These are phyloP conservation scores for Murina feae DNA, from an alignment of 2,113 vertebrate species.

Conservation along the genomic window DNA sequence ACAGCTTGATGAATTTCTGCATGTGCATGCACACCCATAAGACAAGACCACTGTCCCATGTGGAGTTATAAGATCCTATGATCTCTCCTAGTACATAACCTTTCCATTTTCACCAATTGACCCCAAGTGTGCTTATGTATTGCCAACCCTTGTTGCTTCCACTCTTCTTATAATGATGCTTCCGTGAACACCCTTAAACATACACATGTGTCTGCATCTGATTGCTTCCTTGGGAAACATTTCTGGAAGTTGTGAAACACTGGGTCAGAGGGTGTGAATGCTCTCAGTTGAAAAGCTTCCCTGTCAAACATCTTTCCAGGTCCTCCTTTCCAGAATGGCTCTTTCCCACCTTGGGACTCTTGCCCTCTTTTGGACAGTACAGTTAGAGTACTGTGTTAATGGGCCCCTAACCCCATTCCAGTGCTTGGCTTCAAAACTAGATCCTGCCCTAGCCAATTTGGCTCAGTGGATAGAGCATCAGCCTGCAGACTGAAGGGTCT, in stretches of 20 bases:
- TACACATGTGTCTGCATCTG: background rate
- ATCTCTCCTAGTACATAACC: background rate
- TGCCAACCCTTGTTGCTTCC: background rate
- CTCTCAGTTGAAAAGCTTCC: background rate
- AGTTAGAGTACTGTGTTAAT: background rate
- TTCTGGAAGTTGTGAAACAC: background rate
- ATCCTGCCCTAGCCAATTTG: too few relatives aligned
- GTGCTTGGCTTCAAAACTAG: background rate
- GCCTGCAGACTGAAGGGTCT: too few relatives aligned
- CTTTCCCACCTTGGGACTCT: background rate
- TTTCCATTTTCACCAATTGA: background rate
- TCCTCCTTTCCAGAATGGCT: background rate
- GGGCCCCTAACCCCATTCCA: background rate
- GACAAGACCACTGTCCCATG: background rate
- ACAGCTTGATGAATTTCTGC: background rate
- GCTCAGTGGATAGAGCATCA: too few relatives aligned
- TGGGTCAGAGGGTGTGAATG: background rate
- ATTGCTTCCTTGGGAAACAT: background rate
- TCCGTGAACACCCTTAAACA: background rate
- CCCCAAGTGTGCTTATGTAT: background rate
- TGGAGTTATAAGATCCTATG: background rate
- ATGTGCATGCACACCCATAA: background rate
- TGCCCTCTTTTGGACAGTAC: background rate
- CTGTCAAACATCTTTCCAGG: background rate
- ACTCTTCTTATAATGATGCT: background rate